Conservation (phyloP, 2,113 vertebrate species). For the Daboia siamensis region DNA sequence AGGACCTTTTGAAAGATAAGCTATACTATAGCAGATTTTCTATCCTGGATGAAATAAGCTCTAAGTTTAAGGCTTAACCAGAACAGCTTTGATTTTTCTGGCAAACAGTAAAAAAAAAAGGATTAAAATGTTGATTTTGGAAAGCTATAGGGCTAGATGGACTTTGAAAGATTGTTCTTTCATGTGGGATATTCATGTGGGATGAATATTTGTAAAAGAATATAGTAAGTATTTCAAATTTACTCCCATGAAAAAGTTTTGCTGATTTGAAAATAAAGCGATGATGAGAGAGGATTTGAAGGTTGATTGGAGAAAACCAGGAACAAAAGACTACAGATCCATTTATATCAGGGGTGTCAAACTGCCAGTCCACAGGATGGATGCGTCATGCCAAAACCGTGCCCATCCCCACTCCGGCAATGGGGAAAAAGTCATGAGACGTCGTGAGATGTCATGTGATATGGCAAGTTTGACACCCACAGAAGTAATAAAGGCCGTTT, state of each 20-base stretch:
- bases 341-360: background rate
- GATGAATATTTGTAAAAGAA: background rate
- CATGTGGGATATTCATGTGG: background rate
- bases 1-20: background rate
- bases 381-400: too few species aligned
- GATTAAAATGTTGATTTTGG: background rate
- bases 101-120: background rate
- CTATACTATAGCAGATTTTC: background rate
- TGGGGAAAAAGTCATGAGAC: too few species aligned
- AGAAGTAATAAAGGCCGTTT: background rate
- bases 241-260: background rate
- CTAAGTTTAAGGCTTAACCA: background rate
- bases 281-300: background rate
- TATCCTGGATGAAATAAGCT: background rate
- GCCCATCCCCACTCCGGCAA: too few species aligned
- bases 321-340: background rate
- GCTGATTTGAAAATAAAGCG: background rate
- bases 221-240: background rate
- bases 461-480: background rate
- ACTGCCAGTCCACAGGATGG: too few species aligned
- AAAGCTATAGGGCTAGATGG: background rate
- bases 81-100: background rate
- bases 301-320: background rate
- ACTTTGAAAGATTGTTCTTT: background rate
- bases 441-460: too few species aligned